Percentiles rank a stretch among this genome's conserved stretches.
Conservation (phyloP, 2,888 invertebrate species). For the Laothoe populi region DNA sequence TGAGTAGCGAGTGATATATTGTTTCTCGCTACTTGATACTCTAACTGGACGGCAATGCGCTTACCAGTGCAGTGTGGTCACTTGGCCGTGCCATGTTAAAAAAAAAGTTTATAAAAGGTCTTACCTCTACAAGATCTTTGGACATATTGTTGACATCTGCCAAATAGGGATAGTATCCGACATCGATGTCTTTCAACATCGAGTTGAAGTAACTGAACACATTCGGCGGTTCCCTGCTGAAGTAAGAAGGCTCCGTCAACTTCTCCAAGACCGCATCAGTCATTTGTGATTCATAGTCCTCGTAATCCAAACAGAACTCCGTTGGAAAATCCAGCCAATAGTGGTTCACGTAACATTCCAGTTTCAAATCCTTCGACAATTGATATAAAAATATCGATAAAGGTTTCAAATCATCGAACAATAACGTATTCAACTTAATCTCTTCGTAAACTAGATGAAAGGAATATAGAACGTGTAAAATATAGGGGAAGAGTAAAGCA, state of each 20-base stretch:
- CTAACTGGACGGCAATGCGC: too few relatives aligned
- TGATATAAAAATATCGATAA: slow-evolving; percentile 90
- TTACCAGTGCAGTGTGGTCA: too few relatives aligned
- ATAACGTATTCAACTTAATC: slow-evolving; percentile 90
- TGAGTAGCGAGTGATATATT: too few relatives aligned
- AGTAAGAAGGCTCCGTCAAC: slow-evolving; percentile 86
- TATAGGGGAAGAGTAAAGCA: slow-evolving; percentile 89
- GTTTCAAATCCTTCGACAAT: slow-evolving; percentile 90
- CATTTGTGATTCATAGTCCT: slow-evolving; percentile 78
- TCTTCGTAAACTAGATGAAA: slow-evolving; percentile 97
- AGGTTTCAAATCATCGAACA: slow-evolving; percentile 87
- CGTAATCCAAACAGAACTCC: slow-evolving; percentile 74
- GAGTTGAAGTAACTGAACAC: slow-evolving; percentile 89
- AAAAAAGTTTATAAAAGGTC: slow-evolving; percentile 37
- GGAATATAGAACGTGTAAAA: slow-evolving; percentile 90
- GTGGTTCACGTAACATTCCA: slow-evolving; percentile 89
- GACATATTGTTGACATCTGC: slow-evolving; percentile 89
- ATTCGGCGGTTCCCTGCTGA: slow-evolving; percentile 87
- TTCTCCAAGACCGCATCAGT: slow-evolving; percentile 83
- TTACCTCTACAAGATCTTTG: slow-evolving; percentile 90
- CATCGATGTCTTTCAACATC: slow-evolving; percentile 83
- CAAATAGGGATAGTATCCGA: slow-evolving; percentile 89
- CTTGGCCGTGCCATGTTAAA: not conserved
- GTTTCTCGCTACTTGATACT: too few relatives aligned
- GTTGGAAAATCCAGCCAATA: slow-evolving; percentile 94